Evolutionary conservation across 2,113 vertebrate genomes (phyloP), one percentile per base, ranked within the genome.

Genomic region (Thomomys bottae): DNA sequence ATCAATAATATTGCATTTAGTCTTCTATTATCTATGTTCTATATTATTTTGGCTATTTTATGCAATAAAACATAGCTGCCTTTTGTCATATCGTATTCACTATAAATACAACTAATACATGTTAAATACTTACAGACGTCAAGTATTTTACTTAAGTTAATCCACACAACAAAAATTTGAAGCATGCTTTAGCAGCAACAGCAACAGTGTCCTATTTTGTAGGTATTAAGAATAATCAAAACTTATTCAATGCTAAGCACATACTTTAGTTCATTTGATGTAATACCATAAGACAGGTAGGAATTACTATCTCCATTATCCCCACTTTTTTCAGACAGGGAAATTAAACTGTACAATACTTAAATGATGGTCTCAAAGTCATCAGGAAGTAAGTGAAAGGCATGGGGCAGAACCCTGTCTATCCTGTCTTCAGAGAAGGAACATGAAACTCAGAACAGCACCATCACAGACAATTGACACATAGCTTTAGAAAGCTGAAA

Each of bases 161-260:
- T 79, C 5, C 23, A n/a, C 78, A 89, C 20, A 71, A 63, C 11
- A 93, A 94, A 85, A 3, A 9, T 49, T 49, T 36, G 28, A 77
- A 30, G 17, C 61, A 59, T 57, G 45, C 76, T 79, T 94, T 84
- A 91, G 64, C n/a, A 84, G 7, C 20, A 57, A 30, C 34, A 26
- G 32, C 26, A 87, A 7, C 15, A 89, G 7, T 45, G 36, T 73
- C 28, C 23, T 71, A 36, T 82, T 93, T 84, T 81, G 61, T 73
- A 90, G 30, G 64, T 68, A 76, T 88, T 59, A 73, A 83, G 26
- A 85, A 78, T 75, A 89, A 70, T 10, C 30, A 87, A 81, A 81
- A 84, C n/a, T 23, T 84, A 32, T 59, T 89, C 73, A 88, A 45
- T 71, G 42, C 17, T 30, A 82, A 23, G 14, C 12, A 42, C 2